Percentiles rank a stretch among this genome's conserved stretches.
Conservation (phyloP, 2,797 vertebrate genomes). For the Chaenodraco wilsoni region DNA sequence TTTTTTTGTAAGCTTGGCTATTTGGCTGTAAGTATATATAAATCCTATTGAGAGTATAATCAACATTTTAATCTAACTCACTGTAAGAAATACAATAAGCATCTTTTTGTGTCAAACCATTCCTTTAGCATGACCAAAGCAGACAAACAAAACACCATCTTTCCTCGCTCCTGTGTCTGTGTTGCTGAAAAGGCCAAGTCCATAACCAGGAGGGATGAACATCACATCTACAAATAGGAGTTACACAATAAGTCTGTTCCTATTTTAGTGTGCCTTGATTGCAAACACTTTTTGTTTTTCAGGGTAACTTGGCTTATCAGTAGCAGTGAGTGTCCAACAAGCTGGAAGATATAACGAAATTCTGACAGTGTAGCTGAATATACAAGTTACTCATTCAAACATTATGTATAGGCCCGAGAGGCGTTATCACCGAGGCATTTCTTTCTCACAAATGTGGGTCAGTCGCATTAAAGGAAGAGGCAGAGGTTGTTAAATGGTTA, state of each 20-base stretch:
- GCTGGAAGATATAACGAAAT: slow-evolving; percentile 20
- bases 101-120: slow-evolving; percentile 1
- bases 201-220: slow-evolving; percentile 21
- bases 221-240: neutral
- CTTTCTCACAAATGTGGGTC: slow-evolving; percentile 44
- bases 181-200: slow-evolving; percentile 33
- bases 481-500: slow-evolving; percentile 21
- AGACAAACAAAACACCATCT: neutral
- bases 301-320: slow-evolving; percentile 24
- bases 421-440: slow-evolving; percentile 1
- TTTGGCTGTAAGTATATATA: neutral
- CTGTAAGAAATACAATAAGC: neutral
- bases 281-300: slow-evolving; percentile 9
- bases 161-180: slow-evolving; percentile 16
- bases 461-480: slow-evolving; percentile 27
- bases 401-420: slow-evolving; percentile 25
- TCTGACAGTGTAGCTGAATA: slow-evolving; percentile 32
- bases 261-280: slow-evolving; percentile 4
- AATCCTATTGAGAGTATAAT: neutral
- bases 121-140: slow-evolving; percentile 8
- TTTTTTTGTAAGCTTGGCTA: slow-evolving; percentile 1
- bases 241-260: slow-evolving; percentile 22
- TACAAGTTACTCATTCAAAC: slow-evolving; percentile 23
- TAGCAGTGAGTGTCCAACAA: slow-evolving; percentile 15
- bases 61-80: neutral